Evolutionary conservation across 2,113 vertebrate genomes (phyloP).

Genomic region (Lichenostomus cassidix): DNA sequence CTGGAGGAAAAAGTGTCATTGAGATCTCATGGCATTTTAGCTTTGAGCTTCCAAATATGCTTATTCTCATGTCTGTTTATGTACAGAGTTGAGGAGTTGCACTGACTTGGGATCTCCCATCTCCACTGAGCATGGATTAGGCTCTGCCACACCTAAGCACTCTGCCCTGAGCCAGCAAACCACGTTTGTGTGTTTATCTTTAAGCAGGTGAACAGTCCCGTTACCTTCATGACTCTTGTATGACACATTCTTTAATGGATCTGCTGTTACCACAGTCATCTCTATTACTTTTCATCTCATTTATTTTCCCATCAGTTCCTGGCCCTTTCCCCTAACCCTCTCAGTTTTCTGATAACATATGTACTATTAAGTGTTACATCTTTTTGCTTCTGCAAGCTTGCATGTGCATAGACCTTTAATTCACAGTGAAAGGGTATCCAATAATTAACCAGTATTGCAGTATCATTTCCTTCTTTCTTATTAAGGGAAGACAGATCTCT

Average conservation of each 20-base stretch:
- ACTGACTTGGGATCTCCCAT: not conserved
- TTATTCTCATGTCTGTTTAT: not conserved
- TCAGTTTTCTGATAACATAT: not conserved
- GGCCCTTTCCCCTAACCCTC: not conserved
- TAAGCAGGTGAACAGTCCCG: not conserved
- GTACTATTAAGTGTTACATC: not conserved
- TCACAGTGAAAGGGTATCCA: not conserved
- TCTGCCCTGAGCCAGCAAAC: not conserved
- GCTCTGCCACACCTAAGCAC: not conserved
- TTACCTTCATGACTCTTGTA: not conserved
- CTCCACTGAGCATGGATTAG: not conserved
- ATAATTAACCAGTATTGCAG: not conserved
- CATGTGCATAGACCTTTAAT: not conserved
- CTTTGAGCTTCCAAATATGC: not conserved
- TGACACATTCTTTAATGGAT: not conserved
- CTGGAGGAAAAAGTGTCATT: not conserved
- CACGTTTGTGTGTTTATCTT: not conserved
- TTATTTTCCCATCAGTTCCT: not conserved
- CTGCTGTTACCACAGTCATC: not conserved
- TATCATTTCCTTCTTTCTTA: not conserved
- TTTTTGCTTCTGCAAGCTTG: not conserved
- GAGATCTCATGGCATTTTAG: not conserved
- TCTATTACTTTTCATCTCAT: not conserved
- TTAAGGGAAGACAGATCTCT: slow-evolving; percentile 16
- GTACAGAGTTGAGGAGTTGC: not conserved